Evolutionary conservation across 2,113 vertebrate species (phyloP), one percentile per base, ranked within the genome.

Genomic region (Phyllopteryx taeniolatus): DNA sequence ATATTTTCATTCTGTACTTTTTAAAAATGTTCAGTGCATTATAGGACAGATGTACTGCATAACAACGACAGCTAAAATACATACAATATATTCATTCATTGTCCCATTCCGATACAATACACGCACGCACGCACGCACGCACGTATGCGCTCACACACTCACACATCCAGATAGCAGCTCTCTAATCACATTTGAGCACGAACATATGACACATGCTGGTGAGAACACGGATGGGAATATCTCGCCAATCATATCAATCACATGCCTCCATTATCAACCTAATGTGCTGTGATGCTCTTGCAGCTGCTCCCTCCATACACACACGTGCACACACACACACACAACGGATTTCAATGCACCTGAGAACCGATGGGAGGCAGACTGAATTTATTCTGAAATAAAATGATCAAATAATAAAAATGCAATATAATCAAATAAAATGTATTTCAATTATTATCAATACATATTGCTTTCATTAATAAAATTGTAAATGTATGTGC

Each of bases 191-290:
- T 86, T 80, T 84, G 49, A 63, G 60, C 33, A 46, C 74, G 62
- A 82, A 71, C 87, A 83, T 78, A 69, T 74, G 72, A 88, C 86
- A 85, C 80, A 69, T 81, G 73, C 22, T 80, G 5, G 72, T 47
- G 53, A 27, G 12, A 85, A 90, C 87, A 90, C 33, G 75, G 70
- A 44, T 39, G 71, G 70, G 71, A 70, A 84, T 81, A 75, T 79
- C 27, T 27, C 72, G 76, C 20, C 60, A 42, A 59, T 77, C 67
- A 70, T 77, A 75, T 86, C 83, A 82, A 68, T 90, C 81, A 67
- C 77, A 84, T 43, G 53, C 68, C 74, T 83, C 71, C 31, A 80
- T 85, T 86, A 83, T 2, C 5, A 53, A 10, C 7, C 33, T 83
- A 89, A 87, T 90, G 79, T 20, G 72, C 64, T 79, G 20, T 63